Evolutionary conservation across 2,888 invertebrate species (phyloP).

Genomic region (Camptogramma bilineatum): DNA sequence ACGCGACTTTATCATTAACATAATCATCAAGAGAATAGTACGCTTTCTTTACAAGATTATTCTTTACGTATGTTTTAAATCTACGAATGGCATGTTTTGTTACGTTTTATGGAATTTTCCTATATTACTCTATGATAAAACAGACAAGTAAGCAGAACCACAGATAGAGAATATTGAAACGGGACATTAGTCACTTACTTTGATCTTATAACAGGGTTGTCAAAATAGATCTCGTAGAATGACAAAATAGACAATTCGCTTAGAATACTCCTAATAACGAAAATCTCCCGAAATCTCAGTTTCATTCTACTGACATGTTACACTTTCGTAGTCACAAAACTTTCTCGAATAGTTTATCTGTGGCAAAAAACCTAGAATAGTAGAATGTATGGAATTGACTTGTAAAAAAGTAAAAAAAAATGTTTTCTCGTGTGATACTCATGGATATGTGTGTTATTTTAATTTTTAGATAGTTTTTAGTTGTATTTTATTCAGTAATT

Average conservation of each 20-base stretch:
- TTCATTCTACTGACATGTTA: background rate
- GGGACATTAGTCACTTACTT: no score
- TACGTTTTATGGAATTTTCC: no score
- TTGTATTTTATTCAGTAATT: conserved; percentile 44
- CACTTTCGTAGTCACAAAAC: conserved; percentile 21
- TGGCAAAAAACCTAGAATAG: conserved; percentile 5
- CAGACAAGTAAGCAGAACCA: no score
- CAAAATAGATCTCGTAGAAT: background rate
- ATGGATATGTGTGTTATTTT: conserved; percentile 62
- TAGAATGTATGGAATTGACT: conserved; percentile 50
- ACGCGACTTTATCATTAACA: no score
- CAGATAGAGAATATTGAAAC: no score
- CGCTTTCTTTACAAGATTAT: no score
- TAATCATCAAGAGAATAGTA: no score
- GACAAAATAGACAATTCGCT: background rate
- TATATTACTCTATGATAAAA: no score
- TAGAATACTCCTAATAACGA: background rate
- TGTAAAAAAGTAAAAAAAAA: conserved; percentile 47
- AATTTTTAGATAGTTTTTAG: conserved; percentile 54
- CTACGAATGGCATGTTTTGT: no score
- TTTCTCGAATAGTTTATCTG: conserved; percentile 13
- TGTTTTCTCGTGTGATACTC: conserved; percentile 64
- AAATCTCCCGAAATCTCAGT: conserved; percentile 3
- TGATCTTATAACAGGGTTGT: background rate
- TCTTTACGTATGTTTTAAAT: no score